Evolutionary conservation across 2,113 vertebrate species (phyloP), one percentile per base, ranked within the genome.

Genomic region (Podarcis cretensis): DNA sequence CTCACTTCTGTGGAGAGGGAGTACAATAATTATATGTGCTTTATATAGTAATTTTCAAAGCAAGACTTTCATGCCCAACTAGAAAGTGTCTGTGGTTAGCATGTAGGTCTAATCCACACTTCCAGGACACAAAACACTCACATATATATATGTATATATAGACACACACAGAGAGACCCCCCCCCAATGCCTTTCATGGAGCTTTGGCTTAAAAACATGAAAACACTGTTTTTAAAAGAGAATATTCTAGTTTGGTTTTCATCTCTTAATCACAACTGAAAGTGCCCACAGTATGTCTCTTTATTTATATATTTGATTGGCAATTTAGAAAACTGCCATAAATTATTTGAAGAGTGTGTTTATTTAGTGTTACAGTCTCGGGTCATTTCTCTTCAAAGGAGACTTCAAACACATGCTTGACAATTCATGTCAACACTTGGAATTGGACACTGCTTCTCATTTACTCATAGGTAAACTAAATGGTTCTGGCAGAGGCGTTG

Each of bases 371-470:
- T 94, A 90, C 94, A n/a, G 74, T 92, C 95, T 87, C 43, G 84
- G 95, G 95, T 96, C 91, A 78, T 87, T 90, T 96, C 87, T 92
- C 87, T 94, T 95, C 94, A 95, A 95, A 96, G 92, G 83, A 92
- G 89, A 80, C 91, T 90, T 95, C 91, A 87, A 83, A 90, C 90
- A 83, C n/a, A 88, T 92, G 87, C 86, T 65, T 92, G 90, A 93
- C 91, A 88, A 85, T 77, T 93, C 89, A 1, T 68, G 92, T 96
- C 95, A 90, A 81, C 95, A 95, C 95, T 87, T 20, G 94, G 90
- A 91, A 87, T 54, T 14, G 90, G 94, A 91, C 85, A 30, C 94
- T 92, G 91, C 92, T 93, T 81, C 86, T 89, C 87, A 91, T 92
- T 95, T 87, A 48, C 89, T 71, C 88, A 27, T 48, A 86, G 89